Conservation (phyloP, 1,140 invertebrate genomes). For the Periplaneta americana region DNA sequence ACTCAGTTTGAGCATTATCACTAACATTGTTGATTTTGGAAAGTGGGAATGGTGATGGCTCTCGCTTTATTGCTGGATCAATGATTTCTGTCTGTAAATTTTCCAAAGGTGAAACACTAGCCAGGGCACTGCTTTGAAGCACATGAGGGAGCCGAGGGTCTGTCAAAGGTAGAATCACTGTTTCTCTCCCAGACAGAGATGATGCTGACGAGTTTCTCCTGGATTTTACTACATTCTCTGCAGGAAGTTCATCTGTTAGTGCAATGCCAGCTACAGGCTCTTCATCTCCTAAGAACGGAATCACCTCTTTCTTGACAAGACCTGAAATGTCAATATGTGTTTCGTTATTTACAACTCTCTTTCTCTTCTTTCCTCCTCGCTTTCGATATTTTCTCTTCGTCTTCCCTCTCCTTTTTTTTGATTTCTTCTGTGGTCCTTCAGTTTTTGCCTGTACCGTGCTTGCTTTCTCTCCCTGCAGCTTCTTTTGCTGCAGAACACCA, state of each 20-base stretch:
- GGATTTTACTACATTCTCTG: not conserved
- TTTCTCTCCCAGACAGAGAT: not conserved
- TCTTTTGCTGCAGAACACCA: not conserved
- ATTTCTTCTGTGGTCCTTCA: no score
- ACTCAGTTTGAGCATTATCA: not conserved
- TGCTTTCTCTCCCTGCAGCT: not conserved
- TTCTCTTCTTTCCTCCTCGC: no score
- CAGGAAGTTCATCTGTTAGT: no score
- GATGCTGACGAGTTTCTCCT: not conserved
- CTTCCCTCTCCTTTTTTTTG: no score
- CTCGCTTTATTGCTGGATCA: not conserved
- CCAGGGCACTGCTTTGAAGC: not conserved
- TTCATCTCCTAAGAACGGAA: no score
- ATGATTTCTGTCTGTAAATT: not conserved
- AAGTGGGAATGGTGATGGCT: not conserved
- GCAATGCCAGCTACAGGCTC: no score
- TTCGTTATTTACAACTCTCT: no score
- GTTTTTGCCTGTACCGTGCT: no score
- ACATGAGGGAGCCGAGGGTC: not conserved
- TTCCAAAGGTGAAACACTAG: not conserved
- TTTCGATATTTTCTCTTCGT: no score
- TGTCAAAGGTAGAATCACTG: not conserved
- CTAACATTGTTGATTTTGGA: not conserved
- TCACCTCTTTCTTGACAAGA: no score
- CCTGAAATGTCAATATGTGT: no score